These are phyloP conservation scores for Gymnocephalus cernua DNA, from an alignment of 2,113 vertebrate genomes.

Conservation along the genomic window DNA sequence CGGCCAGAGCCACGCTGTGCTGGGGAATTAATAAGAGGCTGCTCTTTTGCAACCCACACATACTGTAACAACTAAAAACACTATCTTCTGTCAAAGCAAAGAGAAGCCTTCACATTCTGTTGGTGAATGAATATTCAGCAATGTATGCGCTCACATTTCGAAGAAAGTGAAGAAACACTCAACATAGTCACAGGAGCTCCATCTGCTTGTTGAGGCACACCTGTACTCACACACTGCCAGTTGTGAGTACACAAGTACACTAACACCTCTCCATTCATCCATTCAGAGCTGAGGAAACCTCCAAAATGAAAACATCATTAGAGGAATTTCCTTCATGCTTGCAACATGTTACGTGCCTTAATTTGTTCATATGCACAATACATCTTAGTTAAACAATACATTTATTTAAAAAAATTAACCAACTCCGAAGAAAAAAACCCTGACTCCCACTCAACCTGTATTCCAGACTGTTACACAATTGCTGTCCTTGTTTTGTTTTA, in stretches of 20 bases:
- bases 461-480: slow-evolving; percentile 54
- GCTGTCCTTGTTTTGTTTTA: slow-evolving; percentile 41
- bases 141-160: slow-evolving; percentile 12
- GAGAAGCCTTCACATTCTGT: slow-evolving; percentile 35
- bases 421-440: slow-evolving; percentile 6
- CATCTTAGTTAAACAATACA: slow-evolving; percentile 10
- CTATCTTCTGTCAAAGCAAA: slow-evolving; percentile 55
- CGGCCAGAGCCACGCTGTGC: slow-evolving; percentile 60
- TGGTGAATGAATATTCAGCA: slow-evolving; percentile 40
- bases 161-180: slow-evolving; percentile 60
- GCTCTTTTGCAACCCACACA: slow-evolving; percentile 74
- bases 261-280: slow-evolving; percentile 7
- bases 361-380: slow-evolving; percentile 4
- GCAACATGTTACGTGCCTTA: neutral
- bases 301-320: neutral
- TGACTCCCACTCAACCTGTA: slow-evolving; percentile 55
- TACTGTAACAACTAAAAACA: slow-evolving; percentile 70
- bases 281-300: slow-evolving; percentile 47
- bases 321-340: neutral
- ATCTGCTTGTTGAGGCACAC: slow-evolving; percentile 55
- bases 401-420: slow-evolving; percentile 1
- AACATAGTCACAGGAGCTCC: slow-evolving; percentile 36
- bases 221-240: slow-evolving; percentile 51
- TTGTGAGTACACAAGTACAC: slow-evolving; percentile 8
- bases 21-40: slow-evolving; percentile 61